phyloP scores from a whole-genome alignment of 2,797 vertebrate species.

The Enteromius argenteus region DNA sequence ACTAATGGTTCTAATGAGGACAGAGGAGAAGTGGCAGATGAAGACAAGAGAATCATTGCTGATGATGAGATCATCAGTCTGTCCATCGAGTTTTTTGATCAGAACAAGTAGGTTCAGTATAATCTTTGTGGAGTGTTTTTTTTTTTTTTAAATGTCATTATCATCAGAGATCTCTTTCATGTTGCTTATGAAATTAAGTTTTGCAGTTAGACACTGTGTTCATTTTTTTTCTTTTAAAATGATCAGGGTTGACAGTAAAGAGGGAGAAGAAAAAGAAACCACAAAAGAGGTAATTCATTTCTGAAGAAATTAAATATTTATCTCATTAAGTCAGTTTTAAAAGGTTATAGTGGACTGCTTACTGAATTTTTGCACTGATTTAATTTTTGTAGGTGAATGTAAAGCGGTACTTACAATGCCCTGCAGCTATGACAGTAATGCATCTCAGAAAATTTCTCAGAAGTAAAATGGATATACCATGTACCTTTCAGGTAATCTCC shows the following conservation, averaged over 20 bases:
- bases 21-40: conserved; percentile 94
- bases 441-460: conserved; percentile 97
- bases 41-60: conserved; percentile 98
- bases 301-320: background rate
- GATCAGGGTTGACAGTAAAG: conserved; percentile 81
- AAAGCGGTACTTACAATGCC: conserved; percentile 96
- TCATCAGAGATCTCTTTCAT: background rate
- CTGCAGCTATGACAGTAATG: conserved; percentile 98
- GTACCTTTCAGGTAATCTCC: conserved; percentile 90
- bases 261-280: conserved; percentile 83
- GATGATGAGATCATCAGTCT: conserved; percentile 99
- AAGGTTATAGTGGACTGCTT: background rate
- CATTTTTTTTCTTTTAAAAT: background rate
- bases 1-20: conserved; percentile 92
- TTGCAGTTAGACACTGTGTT: background rate
- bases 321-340: background rate
- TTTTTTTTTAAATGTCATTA: too few relatives aligned
- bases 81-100: conserved; percentile 99
- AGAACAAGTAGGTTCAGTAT: conserved; percentile 85
- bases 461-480: conserved; percentile 99
- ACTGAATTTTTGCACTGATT: background rate
- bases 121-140: background rate
- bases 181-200: background rate
- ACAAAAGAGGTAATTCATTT: conserved; percentile 83
- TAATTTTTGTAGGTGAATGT: conserved; percentile 84